phyloP scores from a whole-genome alignment of 1,140 invertebrate genomes.

The Agrypnia vestita region DNA sequence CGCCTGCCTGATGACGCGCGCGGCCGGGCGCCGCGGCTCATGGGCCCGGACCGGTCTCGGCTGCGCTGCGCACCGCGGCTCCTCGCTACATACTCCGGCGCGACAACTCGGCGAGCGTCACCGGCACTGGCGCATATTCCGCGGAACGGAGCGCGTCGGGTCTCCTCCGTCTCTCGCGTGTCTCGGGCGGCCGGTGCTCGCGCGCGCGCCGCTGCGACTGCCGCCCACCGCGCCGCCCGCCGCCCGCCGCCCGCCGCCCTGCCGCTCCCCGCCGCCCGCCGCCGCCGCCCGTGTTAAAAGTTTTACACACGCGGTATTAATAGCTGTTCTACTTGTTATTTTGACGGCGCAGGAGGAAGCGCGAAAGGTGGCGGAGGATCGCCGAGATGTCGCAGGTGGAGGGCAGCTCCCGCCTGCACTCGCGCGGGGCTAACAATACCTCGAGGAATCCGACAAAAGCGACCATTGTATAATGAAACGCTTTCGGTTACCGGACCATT shows the following conservation, averaged over 20 bases:
- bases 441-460: too few relatives aligned
- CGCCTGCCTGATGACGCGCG: background rate
- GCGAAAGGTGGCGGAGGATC: background rate
- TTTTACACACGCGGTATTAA: constrained; percentile 59
- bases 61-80: background rate
- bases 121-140: background rate
- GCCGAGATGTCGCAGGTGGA: constrained; percentile 49
- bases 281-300: constrained; percentile 40
- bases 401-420: background rate
- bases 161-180: constrained; percentile 30
- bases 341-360: constrained; percentile 57
- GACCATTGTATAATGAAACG: background rate
- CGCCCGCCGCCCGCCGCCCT: background rate
- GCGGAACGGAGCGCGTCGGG: background rate
- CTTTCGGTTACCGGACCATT: background rate
- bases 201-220: constrained; percentile 55
- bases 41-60: constrained; percentile 42
- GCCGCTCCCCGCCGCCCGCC: background rate
- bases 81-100: background rate
- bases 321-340: constrained; percentile 62
- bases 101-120: background rate
- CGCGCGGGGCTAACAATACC: too few relatives aligned
- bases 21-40: constrained; percentile 36
- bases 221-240: constrained; percentile 20
- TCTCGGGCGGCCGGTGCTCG: constrained; percentile 63